These are phyloP conservation scores for Penaeus monodon DNA, from an alignment of 2,888 invertebrate genomes.

Conservation along the genomic window DNA sequence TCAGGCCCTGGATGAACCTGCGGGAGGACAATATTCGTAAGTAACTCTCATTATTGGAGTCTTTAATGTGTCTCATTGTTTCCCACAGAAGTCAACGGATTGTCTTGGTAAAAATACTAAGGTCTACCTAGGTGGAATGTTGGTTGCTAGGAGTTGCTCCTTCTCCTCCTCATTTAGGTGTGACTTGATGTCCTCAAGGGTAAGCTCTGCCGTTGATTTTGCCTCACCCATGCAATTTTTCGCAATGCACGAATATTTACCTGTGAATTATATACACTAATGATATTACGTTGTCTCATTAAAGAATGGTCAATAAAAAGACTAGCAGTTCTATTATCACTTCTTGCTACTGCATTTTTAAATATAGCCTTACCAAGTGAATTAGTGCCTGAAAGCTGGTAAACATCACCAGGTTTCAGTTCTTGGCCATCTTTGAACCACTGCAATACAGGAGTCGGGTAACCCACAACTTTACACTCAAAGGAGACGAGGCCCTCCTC, in stretches of 20 bases:
- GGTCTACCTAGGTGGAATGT: conserved; percentile 79
- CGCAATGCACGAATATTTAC: conserved; percentile 90
- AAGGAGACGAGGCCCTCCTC: conserved; percentile 93
- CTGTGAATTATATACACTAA: conserved; percentile 67
- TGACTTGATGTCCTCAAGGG: conserved; percentile 90
- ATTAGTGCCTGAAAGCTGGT: conserved; percentile 90
- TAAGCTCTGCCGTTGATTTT: conserved; percentile 86
- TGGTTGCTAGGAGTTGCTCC: conserved; percentile 77
- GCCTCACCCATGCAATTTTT: conserved; percentile 92
- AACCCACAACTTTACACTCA: conserved; percentile 93
- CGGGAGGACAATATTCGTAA: neutral
- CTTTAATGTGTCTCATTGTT: neutral
- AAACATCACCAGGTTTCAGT: conserved; percentile 90
- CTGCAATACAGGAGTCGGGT: conserved; percentile 86
- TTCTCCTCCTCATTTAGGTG: conserved; percentile 87
- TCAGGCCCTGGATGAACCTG: conserved; percentile 82
- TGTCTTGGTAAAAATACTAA: too few relatives aligned
- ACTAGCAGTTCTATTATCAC: neutral
- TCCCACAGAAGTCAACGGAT: neutral
- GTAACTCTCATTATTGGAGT: neutral
- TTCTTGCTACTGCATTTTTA: neutral
- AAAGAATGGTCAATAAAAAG: neutral
- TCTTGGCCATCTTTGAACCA: conserved; percentile 96
- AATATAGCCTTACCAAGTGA: conserved; percentile 75
- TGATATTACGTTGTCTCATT: neutral